Percentiles rank a stretch among this genome's conserved stretches.
phyloP scores from a whole-genome alignment of 2,113 vertebrate species.

The Phaethon lepturus region DNA sequence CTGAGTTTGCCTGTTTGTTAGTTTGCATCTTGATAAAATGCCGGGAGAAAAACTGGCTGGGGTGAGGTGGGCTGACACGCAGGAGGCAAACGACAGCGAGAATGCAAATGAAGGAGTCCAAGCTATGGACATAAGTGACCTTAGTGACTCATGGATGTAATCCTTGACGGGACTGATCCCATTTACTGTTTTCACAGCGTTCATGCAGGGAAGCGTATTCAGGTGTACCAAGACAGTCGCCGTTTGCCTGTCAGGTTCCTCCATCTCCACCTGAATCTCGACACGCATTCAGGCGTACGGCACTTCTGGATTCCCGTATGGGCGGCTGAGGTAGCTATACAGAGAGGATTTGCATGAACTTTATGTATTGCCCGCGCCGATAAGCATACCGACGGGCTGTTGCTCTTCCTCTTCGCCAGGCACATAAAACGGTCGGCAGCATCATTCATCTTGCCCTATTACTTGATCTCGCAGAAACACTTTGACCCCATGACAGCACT shows the following conservation, averaged over 20 bases:
- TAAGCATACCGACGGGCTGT: background rate
- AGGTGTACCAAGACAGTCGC: background rate
- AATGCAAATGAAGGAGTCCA: background rate
- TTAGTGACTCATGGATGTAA: background rate
- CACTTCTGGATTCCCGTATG: background rate
- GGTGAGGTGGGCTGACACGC: background rate
- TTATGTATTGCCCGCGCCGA: background rate
- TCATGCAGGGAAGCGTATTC: background rate
- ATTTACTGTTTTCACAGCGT: background rate
- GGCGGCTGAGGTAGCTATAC: background rate
- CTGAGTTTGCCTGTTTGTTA: background rate
- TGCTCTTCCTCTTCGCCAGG: background rate
- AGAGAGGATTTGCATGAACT: background rate
- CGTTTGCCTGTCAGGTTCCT: background rate
- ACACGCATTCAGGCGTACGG: fast-evolving
- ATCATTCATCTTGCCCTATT: background rate
- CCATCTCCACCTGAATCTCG: background rate
- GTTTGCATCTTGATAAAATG: background rate
- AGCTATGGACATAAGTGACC: background rate
- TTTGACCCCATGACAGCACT: background rate
- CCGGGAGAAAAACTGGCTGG: background rate
- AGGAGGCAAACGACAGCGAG: background rate
- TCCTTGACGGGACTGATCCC: background rate
- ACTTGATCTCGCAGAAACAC: background rate
- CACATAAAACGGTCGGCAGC: background rate